Percentiles rank a stretch among this genome's conserved stretches.
Conservation (phyloP, 2,797 vertebrate genomes). For the Nothura maculosa region DNA sequence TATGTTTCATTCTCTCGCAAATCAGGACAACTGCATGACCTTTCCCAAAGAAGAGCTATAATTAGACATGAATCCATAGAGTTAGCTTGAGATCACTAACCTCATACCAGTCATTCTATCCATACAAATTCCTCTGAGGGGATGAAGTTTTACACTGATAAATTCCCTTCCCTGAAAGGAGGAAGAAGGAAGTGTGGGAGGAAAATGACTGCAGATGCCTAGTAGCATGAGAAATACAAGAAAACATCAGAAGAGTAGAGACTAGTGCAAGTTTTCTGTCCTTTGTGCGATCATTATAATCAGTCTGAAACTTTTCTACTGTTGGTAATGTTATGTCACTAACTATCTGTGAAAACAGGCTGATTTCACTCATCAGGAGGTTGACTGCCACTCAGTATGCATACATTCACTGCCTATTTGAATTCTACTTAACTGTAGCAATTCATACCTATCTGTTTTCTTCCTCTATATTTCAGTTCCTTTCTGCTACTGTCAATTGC, state of each 20-base stretch:
- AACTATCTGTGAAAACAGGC: background rate
- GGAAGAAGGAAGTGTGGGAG: background rate
- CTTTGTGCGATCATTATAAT: background rate
- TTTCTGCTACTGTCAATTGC: background rate
- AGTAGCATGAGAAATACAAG: background rate
- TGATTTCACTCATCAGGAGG: background rate
- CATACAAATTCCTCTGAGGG: rapidly evolving
- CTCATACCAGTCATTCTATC: background rate
- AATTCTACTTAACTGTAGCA: background rate
- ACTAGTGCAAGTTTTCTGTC: background rate
- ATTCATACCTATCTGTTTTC: background rate
- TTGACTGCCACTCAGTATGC: background rate
- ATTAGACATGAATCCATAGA: background rate
- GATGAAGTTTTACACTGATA: background rate
- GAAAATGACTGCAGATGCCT: background rate
- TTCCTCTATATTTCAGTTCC: background rate
- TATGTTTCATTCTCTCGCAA: rapidly evolving
- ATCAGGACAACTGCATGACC: rapidly evolving
- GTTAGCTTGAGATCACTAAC: background rate
- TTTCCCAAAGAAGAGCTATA: background rate
- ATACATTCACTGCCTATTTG: background rate
- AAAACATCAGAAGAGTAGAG: background rate
- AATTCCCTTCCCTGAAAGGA: background rate
- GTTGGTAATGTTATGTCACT: background rate
- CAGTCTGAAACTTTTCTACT: background rate